These are phyloP conservation scores for Zosterops lateralis DNA, from an alignment of 2,113 vertebrate genomes.

Conservation along the genomic window DNA sequence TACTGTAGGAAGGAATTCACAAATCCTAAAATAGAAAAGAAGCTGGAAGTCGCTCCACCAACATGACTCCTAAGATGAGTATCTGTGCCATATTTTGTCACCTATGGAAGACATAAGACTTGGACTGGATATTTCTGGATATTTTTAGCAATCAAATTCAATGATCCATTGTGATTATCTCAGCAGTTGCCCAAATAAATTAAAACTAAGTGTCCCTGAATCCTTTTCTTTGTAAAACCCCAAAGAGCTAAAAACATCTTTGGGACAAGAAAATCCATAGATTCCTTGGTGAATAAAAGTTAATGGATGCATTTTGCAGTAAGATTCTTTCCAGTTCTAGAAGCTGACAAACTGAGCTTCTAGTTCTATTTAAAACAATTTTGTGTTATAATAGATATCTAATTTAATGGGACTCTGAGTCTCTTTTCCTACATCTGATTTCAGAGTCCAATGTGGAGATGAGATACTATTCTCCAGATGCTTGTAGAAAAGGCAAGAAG, in stretches of 20 bases:
- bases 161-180: background rate
- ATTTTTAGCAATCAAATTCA: background rate
- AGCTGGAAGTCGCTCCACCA: background rate
- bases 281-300: background rate
- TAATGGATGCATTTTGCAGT: background rate
- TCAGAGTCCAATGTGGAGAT: background rate
- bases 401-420: background rate
- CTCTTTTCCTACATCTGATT: conserved; percentile 8
- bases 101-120: background rate
- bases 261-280: background rate
- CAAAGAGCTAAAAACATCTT: background rate
- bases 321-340: background rate
- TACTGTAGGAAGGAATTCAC: background rate
- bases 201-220: background rate
- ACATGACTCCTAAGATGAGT: background rate
- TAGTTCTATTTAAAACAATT: background rate
- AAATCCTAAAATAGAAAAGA: background rate
- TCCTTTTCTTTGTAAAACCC: background rate
- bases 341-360: background rate
- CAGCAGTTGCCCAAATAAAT: background rate
- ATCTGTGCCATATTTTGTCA: background rate
- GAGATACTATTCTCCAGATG: conserved; percentile 3
- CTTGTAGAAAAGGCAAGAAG: background rate
- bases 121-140: background rate
- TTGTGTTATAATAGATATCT: background rate